phyloP scores from a whole-genome alignment of 2,888 invertebrate genomes.

The Dicyrtomina minuta region DNA sequence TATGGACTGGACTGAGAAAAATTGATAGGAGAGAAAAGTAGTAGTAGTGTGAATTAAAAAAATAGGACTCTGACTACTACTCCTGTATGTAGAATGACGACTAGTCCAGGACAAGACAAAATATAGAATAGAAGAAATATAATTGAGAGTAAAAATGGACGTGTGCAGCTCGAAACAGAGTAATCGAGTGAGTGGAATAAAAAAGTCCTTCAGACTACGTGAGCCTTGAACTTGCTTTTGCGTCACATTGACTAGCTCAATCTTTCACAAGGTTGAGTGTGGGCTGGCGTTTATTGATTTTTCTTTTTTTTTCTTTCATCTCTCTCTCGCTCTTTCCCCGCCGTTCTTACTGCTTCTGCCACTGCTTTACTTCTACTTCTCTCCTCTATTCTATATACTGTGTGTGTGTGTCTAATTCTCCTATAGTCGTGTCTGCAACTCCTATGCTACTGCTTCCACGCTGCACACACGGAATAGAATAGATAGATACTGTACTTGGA shows the following conservation, averaged over 20 bases:
- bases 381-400: conserved; percentile 2
- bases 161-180: conserved; percentile 30
- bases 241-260: conserved; percentile 38
- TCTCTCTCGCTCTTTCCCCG: conserved; percentile 18
- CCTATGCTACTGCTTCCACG: background rate
- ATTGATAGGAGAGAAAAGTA: no score
- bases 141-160: conserved; percentile 34
- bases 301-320: conserved; percentile 26
- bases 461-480: background rate
- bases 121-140: no score
- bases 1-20: no score
- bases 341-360: conserved; percentile 9
- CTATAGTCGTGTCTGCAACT: background rate
- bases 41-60: no score
- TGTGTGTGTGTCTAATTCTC: background rate
- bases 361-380: conserved; percentile 7
- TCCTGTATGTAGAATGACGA: no score
- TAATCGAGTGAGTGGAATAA: conserved; percentile 36
- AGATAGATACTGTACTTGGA: background rate
- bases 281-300: conserved; percentile 38
- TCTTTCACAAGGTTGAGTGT: conserved; percentile 38
- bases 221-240: conserved; percentile 39
- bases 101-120: no score
- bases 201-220: conserved; percentile 38
- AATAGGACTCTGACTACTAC: no score